Evolutionary conservation across 2,888 invertebrate genomes (phyloP).

Genomic region (Cosmia trapezina): DNA sequence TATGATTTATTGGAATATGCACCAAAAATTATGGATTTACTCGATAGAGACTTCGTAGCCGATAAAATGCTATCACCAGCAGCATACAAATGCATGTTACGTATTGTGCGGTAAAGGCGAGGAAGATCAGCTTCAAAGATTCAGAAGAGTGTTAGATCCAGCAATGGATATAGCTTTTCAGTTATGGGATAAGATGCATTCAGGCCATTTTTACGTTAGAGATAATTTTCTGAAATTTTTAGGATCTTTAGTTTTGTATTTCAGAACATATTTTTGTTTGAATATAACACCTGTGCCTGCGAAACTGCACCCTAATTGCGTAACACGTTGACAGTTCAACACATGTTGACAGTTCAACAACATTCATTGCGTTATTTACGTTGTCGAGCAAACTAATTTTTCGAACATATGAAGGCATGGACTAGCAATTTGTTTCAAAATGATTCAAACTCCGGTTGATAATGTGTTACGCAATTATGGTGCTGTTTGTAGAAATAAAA

Average conservation of each 20-base stretch:
- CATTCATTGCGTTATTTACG: too few relatives aligned
- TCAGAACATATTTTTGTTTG: slow-evolving; percentile 7
- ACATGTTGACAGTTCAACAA: too few relatives aligned
- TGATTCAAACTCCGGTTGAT: too few relatives aligned
- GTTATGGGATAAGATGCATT: slow-evolving; percentile 1
- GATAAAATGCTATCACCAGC: slow-evolving; percentile 12
- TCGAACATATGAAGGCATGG: too few relatives aligned
- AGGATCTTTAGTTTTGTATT: background rate
- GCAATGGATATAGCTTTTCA: slow-evolving; percentile 28
- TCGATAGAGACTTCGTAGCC: slow-evolving; percentile 21
- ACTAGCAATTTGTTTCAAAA: too few relatives aligned
- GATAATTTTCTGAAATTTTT: slow-evolving; percentile 11
- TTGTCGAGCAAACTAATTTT: too few relatives aligned
- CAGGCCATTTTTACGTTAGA: slow-evolving; percentile 8
- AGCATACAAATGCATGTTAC: slow-evolving; percentile 29
- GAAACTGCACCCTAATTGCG: too few relatives aligned
- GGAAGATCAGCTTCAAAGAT: slow-evolving; percentile 32
- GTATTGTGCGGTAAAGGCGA: slow-evolving; percentile 21
- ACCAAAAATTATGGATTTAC: slow-evolving; percentile 24
- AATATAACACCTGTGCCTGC: slow-evolving; percentile 21
- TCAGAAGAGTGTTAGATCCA: slow-evolving; percentile 17
- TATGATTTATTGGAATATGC: slow-evolving; percentile 53
- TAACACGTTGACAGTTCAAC: too few relatives aligned
- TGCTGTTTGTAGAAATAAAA: slow-evolving; percentile 61
- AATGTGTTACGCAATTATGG: too few relatives aligned